Conservation (phyloP, 2,888 invertebrate genomes). For the Notodonta ziczac region DNA sequence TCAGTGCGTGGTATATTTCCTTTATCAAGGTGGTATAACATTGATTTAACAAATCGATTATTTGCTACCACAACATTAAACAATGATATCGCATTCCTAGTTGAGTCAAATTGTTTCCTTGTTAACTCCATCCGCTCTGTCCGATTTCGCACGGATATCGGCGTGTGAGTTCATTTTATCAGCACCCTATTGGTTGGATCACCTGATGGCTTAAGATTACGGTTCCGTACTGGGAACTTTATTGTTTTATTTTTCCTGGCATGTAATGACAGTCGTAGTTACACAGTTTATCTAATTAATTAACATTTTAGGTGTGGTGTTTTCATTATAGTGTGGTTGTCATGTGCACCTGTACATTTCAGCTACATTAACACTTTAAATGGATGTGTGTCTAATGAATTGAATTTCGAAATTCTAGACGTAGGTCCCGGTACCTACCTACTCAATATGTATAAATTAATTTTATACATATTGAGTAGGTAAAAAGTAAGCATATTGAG, state of each 20-base stretch:
- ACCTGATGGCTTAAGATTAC: slow-evolving; percentile 35
- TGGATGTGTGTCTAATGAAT: too few species aligned
- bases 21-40: not conserved
- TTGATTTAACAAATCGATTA: slow-evolving; percentile 1
- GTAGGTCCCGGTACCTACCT: too few species aligned
- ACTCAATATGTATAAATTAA: not conserved
- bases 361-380: not conserved
- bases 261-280: not conserved
- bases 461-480: too few species aligned
- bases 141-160: slow-evolving; percentile 27
- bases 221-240: slow-evolving; percentile 25
- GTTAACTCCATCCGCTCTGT: slow-evolving; percentile 10
- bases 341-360: not conserved
- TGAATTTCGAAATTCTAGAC: too few species aligned
- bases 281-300: not conserved
- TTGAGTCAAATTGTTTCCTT: slow-evolving; percentile 17
- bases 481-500: too few species aligned
- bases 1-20: not conserved
- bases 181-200: slow-evolving; percentile 25
- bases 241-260: slow-evolving; percentile 7
- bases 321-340: not conserved
- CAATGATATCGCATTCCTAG: slow-evolving; percentile 1
- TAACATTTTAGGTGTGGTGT: not conserved
- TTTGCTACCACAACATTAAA: not conserved
- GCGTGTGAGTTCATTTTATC: slow-evolving; percentile 26